Evolutionary conservation across 2,113 vertebrate genomes (phyloP).

Genomic region (Miniopterus natalensis): DNA sequence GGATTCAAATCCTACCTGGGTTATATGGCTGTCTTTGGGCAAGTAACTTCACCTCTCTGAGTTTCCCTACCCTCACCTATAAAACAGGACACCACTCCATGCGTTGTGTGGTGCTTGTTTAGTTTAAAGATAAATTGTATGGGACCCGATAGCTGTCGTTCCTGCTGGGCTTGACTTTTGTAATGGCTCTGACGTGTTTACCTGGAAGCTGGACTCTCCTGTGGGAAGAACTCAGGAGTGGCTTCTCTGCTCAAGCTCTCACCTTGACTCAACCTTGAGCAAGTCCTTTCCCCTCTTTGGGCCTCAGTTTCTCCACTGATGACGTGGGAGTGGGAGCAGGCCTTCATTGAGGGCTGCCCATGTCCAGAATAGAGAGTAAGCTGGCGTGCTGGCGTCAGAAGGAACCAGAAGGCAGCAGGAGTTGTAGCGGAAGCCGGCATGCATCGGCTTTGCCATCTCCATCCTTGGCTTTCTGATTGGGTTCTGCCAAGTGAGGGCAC

Average conservation of each 20-base stretch:
- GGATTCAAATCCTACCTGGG: not conserved
- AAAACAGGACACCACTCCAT: not conserved
- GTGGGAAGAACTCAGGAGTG: not conserved
- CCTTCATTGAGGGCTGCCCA: fast-evolving
- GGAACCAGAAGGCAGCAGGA: not conserved
- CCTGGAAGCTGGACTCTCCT: not conserved
- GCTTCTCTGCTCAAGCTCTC: not conserved
- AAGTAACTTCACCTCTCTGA: not conserved
- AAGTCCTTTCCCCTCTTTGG: not conserved
- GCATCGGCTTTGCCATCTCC: fast-evolving
- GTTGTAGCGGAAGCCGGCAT: fast-evolving
- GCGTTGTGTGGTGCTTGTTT: not conserved
- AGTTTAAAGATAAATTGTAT: not conserved
- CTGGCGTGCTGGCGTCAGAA: fast-evolving
- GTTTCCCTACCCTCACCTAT: not conserved
- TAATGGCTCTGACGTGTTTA: not conserved
- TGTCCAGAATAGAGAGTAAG: not conserved
- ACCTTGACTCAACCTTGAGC: not conserved
- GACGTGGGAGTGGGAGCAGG: not conserved
- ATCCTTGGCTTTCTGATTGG: fast-evolving
- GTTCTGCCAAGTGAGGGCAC: not conserved
- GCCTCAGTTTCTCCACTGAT: not conserved
- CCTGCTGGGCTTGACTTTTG: not conserved
- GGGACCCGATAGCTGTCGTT: fast-evolving
- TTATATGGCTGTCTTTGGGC: not conserved